These are phyloP conservation scores for Chelidonichthys spinosus DNA, from an alignment of 2,797 vertebrate species.

Conservation along the genomic window DNA sequence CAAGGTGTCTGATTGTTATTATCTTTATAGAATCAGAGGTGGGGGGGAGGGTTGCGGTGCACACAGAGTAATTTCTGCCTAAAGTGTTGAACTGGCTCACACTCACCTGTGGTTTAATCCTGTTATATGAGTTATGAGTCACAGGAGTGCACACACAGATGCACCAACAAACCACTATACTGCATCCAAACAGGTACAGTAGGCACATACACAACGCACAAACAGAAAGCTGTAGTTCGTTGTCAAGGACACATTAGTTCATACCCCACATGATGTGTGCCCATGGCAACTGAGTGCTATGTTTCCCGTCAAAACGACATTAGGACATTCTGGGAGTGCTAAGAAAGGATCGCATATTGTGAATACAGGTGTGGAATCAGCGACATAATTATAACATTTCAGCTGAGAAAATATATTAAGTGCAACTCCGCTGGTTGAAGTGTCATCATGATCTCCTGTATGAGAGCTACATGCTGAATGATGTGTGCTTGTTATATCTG, in stretches of 20 bases:
- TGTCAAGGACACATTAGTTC: constrained; percentile 55
- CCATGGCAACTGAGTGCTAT: constrained; percentile 58
- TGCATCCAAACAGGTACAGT: neutral
- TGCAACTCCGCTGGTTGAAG: neutral
- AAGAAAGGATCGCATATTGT: constrained; percentile 10
- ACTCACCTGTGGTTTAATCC: constrained; percentile 10
- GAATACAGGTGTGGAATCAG: neutral
- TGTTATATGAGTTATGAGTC: neutral
- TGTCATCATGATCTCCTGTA: neutral
- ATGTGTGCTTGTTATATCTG: neutral
- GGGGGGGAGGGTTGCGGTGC: too few relatives aligned
- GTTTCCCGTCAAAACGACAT: constrained; percentile 23
- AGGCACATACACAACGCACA: constrained; percentile 2
- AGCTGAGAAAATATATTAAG: neutral
- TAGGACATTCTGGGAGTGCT: constrained; percentile 23
- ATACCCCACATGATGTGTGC: constrained; percentile 42
- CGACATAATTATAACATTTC: neutral
- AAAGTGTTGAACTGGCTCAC: neutral
- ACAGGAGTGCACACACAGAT: neutral
- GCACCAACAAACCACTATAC: neutral
- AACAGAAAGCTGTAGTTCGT: constrained; percentile 42
- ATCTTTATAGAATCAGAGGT: neutral
- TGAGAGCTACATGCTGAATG: neutral
- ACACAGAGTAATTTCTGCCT: neutral
- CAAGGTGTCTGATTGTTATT: neutral